Base-by-base conservation (phyloP, 2,797 vertebrate species). In the Sebastes glaucus region DNA sequence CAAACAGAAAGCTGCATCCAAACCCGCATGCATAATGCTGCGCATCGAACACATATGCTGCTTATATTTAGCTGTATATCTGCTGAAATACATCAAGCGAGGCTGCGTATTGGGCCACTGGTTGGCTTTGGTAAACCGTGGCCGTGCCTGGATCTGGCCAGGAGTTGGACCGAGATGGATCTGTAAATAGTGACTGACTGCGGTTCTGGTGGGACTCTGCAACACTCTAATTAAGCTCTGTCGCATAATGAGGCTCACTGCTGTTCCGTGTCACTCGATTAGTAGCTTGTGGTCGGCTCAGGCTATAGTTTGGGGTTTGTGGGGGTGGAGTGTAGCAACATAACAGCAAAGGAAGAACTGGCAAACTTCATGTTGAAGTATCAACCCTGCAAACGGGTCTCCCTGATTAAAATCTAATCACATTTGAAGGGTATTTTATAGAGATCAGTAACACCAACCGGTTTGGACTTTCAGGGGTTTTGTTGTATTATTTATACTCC, bases 271-370 rank as follows among this genome's bases (percentile, higher is more conserved):
- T 93, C 82, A 87, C 84, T 83, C 89, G 88, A 94, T 95, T 95
- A 94, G 93, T 87, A 94, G 88, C 80, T 79, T 92, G 92, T 84
- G 93, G 92, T 84, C 4, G 16, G 35, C 63, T 83, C 79, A 82
- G 81, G 79, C 92, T 93, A 74, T 89, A 93, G 93, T 95, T 95
- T 95, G 86, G 83, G 94, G 94, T 93, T 93, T 94, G 92, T 90
- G 93, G 91, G 88, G 92, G 94, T 83, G 91, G 73, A 87, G 62
- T 30, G 55, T 30, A 81, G 86, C 18, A 86, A 35, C 87, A 87
- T 55, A 88, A 88, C 84, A 87, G 87, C 80, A 71, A 78, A 46
- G 77, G 74, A 53, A 77, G 16, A 74, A 86, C 56, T 84, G 80
- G 87, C 75, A 90, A 80, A 35, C 62, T 71, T 52, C 30, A 89